Percentiles rank a stretch among this genome's conserved stretches.
phyloP scores from a whole-genome alignment of 1,140 invertebrate genomes.

The Pectinophora gossypiella region DNA sequence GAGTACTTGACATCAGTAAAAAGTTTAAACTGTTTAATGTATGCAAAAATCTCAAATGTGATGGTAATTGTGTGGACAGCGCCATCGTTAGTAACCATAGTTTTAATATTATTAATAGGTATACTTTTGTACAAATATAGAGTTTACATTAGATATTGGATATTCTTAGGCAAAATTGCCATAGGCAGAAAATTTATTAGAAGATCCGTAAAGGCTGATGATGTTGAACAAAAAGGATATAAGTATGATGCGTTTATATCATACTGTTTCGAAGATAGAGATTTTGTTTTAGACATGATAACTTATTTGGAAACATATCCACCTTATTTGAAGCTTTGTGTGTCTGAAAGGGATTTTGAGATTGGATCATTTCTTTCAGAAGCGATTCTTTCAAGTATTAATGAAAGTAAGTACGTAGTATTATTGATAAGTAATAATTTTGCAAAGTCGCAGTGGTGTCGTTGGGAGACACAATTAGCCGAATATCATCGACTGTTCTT shows the following conservation, averaged over 20 bases:
- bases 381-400: constrained; percentile 77
- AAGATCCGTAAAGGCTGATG: constrained; percentile 28
- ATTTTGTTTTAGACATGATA: constrained; percentile 77
- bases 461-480: constrained; percentile 80
- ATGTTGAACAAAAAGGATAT: constrained; percentile 41
- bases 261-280: constrained; percentile 79
- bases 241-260: constrained; percentile 82
- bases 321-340: constrained; percentile 77
- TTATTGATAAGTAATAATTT: constrained; percentile 80
- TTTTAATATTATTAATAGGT: constrained; percentile 30
- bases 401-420: constrained; percentile 77
- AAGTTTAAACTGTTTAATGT: constrained; percentile 40
- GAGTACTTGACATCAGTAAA: constrained; percentile 56
- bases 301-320: constrained; percentile 75
- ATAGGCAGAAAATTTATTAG: constrained; percentile 58
- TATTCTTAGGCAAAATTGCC: constrained; percentile 72
- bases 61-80: constrained; percentile 53
- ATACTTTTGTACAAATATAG: constrained; percentile 52
- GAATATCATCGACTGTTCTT: constrained; percentile 74
- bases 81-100: constrained; percentile 39
- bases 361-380: constrained; percentile 79
- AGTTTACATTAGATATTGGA: constrained; percentile 75
- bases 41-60: constrained; percentile 48
- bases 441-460: constrained; percentile 80
- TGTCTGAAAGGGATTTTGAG: constrained; percentile 81